These are phyloP conservation scores for Romanogobio albipinnatus DNA, from an alignment of 2,113 vertebrate genomes.

Conservation along the genomic window DNA sequence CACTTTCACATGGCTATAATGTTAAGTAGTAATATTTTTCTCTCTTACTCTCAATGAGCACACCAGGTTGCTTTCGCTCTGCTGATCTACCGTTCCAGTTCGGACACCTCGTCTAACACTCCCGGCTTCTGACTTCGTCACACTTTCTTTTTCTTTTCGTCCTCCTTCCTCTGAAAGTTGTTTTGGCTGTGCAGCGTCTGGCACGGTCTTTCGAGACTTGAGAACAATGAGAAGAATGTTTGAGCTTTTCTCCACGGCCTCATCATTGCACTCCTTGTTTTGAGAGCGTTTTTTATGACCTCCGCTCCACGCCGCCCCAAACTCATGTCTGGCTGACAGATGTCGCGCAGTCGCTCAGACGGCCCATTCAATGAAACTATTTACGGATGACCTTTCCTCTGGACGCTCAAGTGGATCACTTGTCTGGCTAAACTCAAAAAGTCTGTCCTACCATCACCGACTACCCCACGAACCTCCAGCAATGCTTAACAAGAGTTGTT, in stretches of 20 bases:
- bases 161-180: slow-evolving; percentile 41
- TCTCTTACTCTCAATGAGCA: slow-evolving; percentile 7
- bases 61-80: background rate
- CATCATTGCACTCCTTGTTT: slow-evolving; percentile 63
- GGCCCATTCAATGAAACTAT: slow-evolving; percentile 70
- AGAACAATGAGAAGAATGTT: slow-evolving; percentile 82
- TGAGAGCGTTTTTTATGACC: slow-evolving; percentile 71
- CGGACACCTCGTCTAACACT: background rate
- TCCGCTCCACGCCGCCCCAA: slow-evolving; percentile 47
- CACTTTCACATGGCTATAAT: background rate
- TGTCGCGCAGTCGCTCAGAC: slow-evolving; percentile 53
- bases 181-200: slow-evolving; percentile 55
- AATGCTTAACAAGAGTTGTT: background rate
- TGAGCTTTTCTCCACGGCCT: slow-evolving; percentile 64
- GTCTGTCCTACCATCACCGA: slow-evolving; percentile 35
- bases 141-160: background rate
- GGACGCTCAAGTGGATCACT: slow-evolving; percentile 49
- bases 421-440: background rate
- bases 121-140: slow-evolving; percentile 7
- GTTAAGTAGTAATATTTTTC: background rate
- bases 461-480: slow-evolving; percentile 24
- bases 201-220: slow-evolving; percentile 70
- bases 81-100: background rate
- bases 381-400: slow-evolving; percentile 77
- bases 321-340: slow-evolving; percentile 42